These are phyloP conservation scores for Drosophila tripunctata DNA, from an alignment of 2,888 invertebrate genomes.

Conservation along the genomic window DNA sequence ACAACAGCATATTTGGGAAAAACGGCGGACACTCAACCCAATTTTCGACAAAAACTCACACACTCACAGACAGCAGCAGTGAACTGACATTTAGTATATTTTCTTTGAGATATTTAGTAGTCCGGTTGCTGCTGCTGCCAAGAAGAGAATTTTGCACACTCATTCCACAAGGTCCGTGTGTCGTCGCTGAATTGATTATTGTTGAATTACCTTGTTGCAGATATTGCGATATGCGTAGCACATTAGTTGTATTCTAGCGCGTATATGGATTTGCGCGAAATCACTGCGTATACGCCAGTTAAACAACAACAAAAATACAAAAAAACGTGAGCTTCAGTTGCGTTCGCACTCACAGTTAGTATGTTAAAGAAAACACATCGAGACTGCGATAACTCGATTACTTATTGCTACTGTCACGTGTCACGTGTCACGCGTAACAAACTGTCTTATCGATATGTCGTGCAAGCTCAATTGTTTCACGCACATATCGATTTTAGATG, in stretches of 20 bases:
- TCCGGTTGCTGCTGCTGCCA: conserved; percentile 8
- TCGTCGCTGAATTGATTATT: not conserved
- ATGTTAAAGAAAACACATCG: conserved; percentile 2
- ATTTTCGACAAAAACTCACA: conserved; percentile 29
- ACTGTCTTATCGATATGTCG: not conserved
- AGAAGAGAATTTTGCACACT: conserved; percentile 34
- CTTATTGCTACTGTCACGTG: not conserved
- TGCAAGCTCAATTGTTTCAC: not conserved
- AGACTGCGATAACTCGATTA: conserved; percentile 3
- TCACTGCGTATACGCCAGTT: conserved; percentile 38
- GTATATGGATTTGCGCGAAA: conserved; percentile 28
- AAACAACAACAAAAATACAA: no score
- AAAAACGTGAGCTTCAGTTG: conserved; percentile 49
- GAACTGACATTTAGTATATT: conserved; percentile 24
- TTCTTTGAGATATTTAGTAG: conserved; percentile 20
- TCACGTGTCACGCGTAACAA: no score
- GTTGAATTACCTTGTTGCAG: conserved; percentile 52
- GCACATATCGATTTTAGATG: conserved; percentile 5
- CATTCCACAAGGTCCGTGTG: no score
- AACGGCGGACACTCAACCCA: conserved; percentile 48
- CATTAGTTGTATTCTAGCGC: conserved; percentile 23
- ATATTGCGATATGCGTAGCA: conserved; percentile 32
- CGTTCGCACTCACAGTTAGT: conserved; percentile 31
- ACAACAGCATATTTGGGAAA: conserved; percentile 25
- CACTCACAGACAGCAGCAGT: conserved; percentile 10